phyloP scores from a whole-genome alignment of 1,140 invertebrate genomes.

The Ctenoplectra terminalis region DNA sequence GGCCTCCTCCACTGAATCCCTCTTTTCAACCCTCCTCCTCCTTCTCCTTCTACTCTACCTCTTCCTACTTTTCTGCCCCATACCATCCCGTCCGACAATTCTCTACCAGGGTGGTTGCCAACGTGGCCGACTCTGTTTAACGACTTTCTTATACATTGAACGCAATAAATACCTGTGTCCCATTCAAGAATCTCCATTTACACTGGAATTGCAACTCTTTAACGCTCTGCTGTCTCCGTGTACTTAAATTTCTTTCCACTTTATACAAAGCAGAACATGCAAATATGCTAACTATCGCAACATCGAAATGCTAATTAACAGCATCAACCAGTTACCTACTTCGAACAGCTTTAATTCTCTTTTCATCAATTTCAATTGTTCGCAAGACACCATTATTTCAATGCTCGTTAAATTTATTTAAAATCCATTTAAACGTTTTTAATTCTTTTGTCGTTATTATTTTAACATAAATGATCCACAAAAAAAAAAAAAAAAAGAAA shows the following conservation, averaged over 20 bases:
- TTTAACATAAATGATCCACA: not conserved
- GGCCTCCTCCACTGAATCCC: slow-evolving; percentile 69
- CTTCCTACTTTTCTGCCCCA: slow-evolving; percentile 43
- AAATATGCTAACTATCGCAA: not conserved
- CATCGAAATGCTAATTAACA: not conserved
- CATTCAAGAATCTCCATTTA: slow-evolving; percentile 65
- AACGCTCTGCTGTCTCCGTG: not conserved
- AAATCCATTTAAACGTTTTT: not conserved
- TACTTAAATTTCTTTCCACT: not conserved
- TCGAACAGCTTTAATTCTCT: too few species aligned
- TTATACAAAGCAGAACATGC: not conserved
- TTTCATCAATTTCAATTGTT: too few species aligned
- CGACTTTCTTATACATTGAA: slow-evolving; percentile 69
- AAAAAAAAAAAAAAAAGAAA: too few species aligned
- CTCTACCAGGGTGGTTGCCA: slow-evolving; percentile 68
- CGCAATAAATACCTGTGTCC: slow-evolving; percentile 70
- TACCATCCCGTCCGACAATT: slow-evolving; percentile 66
- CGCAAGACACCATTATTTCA: too few species aligned
- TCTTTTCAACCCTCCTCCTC: slow-evolving; percentile 68
- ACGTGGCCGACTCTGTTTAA: slow-evolving; percentile 67
- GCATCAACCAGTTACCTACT: not conserved
- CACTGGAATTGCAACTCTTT: slow-evolving; percentile 38
- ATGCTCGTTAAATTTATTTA: too few species aligned
- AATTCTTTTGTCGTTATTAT: not conserved
- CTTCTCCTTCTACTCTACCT: slow-evolving; percentile 34